Base-by-base conservation (phyloP, 2,113 vertebrate species). In the Rousettus leschenaultii region DNA sequence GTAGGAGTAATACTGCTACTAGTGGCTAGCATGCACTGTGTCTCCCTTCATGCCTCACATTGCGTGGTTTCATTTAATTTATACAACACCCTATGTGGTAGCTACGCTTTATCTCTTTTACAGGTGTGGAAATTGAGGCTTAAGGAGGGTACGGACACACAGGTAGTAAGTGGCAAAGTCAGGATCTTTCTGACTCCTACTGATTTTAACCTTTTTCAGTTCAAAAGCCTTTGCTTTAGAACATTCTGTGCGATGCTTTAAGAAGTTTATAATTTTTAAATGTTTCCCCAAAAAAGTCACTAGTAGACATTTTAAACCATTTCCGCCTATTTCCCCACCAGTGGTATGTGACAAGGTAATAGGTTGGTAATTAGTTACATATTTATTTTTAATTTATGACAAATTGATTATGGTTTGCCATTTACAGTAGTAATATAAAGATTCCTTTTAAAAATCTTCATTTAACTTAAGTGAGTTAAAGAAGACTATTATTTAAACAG, bases 311-410 rank as follows among this genome's bases (percentile, higher is more conserved):
- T 91, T 78, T 38, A 91, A 95, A 82, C 48, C 26, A 78, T 92
- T 93, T 40, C 6, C 2, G 18, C 26, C 28, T 78, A 55, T 78
- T 55, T 78, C 10, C 65, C 28, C 45, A 21, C 70, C 16, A 22
- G 82, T 88, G 24, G 1, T 84, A 74, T 38, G 5, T 53, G 45
- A 66, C 24, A 43, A 63, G 15, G 65, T 83, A 74, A 77, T 71
- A 86, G 33, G 14, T 78, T 83, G n/a, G 45, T 57, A 51, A 22
- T 38, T 92, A 86, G 28, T 43, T 82, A 1, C 86, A 57, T 86
- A 57, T 77, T 87, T 75, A 87, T 94, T 89, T 96, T 86, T 68
- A 94, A 48, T 87, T 95, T 91, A 93, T 94, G 63, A 59, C 18
- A 96, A 89, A 38, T 38, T 90, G 68, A 45, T 84, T 59, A 59